Conservation (phyloP, 1,140 invertebrate genomes). For the Brachionus koreanus region DNA sequence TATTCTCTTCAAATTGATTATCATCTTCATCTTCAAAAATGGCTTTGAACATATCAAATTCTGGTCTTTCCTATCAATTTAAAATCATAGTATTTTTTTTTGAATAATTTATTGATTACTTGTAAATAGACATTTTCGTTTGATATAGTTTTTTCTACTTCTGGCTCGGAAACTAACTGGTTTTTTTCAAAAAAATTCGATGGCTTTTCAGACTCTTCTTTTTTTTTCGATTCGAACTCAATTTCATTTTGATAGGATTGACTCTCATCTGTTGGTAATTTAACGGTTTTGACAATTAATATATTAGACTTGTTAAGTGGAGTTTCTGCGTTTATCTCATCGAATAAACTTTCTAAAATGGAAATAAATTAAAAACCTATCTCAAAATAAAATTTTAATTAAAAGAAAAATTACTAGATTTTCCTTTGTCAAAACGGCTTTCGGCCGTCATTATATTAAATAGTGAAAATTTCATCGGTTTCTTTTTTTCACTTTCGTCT, state of each 20-base stretch:
- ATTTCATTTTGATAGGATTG: background rate
- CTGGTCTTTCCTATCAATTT: constrained; percentile 50
- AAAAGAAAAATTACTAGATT: constrained; percentile 24
- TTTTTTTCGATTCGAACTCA: constrained; percentile 1
- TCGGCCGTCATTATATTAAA: background rate
- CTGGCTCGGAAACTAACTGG: background rate
- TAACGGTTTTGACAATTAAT: background rate
- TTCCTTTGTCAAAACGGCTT: constrained; percentile 46
- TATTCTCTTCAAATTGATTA: background rate
- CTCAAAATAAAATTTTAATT: constrained; percentile 2
- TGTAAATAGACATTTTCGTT: constrained; percentile 34
- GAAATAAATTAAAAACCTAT: background rate
- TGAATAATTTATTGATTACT: background rate
- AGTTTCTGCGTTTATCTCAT: background rate
- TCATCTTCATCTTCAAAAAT: constrained; percentile 60
- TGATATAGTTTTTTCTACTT: background rate
- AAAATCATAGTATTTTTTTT: constrained; percentile 9
- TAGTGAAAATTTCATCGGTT: background rate
- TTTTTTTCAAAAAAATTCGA: background rate
- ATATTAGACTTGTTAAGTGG: background rate
- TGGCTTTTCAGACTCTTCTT: background rate
- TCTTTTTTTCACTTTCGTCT: constrained; percentile 14
- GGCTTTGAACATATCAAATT: constrained; percentile 62
- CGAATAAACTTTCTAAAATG: background rate
- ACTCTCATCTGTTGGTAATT: background rate